Percentiles rank a stretch among this genome's conserved stretches.
Conservation (phyloP, 2,113 vertebrate species). For the Dasyornis broadbenti region DNA sequence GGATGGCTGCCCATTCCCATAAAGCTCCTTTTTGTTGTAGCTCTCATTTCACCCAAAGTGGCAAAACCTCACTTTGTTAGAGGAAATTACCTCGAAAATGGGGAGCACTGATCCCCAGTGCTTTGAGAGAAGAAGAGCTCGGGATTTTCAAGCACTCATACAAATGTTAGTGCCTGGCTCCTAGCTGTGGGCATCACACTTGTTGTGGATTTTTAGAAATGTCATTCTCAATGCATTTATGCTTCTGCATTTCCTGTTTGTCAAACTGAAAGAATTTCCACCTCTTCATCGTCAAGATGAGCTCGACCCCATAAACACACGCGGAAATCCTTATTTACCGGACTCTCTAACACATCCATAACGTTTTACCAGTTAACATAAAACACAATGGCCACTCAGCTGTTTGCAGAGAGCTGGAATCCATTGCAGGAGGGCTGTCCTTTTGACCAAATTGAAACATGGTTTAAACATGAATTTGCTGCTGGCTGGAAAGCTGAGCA, state of each 20-base stretch:
- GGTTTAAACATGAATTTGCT: constrained; percentile 17
- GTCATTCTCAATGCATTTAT: neutral
- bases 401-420: constrained; percentile 42
- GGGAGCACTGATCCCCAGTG: neutral
- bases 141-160: neutral
- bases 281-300: neutral
- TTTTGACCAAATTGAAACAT: constrained; percentile 12
- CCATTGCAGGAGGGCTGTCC: neutral
- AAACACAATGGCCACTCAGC: neutral
- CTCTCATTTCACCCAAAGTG: neutral
- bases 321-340: neutral
- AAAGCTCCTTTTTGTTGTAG: neutral
- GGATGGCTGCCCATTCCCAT: neutral
- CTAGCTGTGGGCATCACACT: neutral
- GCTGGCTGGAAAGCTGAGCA: neutral
- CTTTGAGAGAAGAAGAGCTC: neutral
- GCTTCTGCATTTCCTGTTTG: neutral
- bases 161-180: neutral
- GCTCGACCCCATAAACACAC: neutral
- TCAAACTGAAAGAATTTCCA: neutral
- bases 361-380: constrained; percentile 31
- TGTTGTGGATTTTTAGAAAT: neutral
- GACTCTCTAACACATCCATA: neutral
- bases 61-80: neutral
- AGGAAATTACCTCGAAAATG: neutral